Base-by-base conservation (phyloP, 53 echinoderm and acorn worm species). In the Echinometra lucunter region DNA sequence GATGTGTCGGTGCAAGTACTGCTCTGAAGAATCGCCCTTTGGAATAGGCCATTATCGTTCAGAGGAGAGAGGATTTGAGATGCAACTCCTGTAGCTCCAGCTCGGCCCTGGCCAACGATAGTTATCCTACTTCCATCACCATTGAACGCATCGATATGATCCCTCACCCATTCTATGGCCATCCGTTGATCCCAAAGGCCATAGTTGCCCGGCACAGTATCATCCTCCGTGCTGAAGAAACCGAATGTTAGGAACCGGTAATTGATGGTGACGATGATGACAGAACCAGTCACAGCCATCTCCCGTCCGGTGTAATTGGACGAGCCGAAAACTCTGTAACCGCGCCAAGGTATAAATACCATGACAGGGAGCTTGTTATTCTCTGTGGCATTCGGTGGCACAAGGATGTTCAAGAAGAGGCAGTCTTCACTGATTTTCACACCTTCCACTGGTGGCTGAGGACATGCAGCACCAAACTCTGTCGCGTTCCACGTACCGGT, bases 201-300 rank as follows among this genome's bases (percentile, higher is more conserved):
- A 44, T 89, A 95, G 89, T 95, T 95, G 7, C 95, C 95, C 38
- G 93, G 93, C 5, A 74, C 56, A 58, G 56, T 56, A 81, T 95
- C 95, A 74, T 95, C 95, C 40, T 27, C 95, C 2, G 90, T 95
- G 57, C 95, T 89, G 37, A 95, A 95, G 56, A 96, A 97, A 56
- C 96, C 97, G 18, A 97, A 67, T 16, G 88, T 70, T 13, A 94
- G 95, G 9, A 96, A 88, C 49, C 96, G 95, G 60, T 96, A 98
- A 82, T 98, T 96, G 35, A 98, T 45, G 7, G 90, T 96, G 37
- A 98, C 97, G 13, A 97, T 80, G 47, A 98, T 88, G 30, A 97
- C 95, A 4, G 82, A 57, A 18, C 95, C 96, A 11, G 28, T 34
- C 6, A 74, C 57, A 21, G 96, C 82, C 19, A 97, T 67, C 8